phyloP scores from a whole-genome alignment of 1,140 invertebrate genomes.

The Halotydeus destructor region DNA sequence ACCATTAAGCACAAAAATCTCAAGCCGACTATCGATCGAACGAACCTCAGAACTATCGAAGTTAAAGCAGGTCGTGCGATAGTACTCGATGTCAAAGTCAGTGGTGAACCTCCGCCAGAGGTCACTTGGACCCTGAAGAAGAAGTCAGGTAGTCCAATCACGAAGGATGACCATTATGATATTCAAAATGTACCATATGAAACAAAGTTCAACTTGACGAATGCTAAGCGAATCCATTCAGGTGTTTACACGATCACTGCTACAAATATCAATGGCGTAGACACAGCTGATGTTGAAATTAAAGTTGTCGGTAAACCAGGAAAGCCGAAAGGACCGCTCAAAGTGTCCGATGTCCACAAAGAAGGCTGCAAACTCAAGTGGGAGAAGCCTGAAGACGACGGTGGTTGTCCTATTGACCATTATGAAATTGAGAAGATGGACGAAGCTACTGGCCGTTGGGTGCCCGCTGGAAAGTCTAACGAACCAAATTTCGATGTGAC shows the following conservation, averaged over 20 bases:
- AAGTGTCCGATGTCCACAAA: slow-evolving; percentile 62
- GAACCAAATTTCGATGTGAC: slow-evolving; percentile 67
- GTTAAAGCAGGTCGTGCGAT: slow-evolving; percentile 77
- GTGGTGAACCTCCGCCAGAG: slow-evolving; percentile 88
- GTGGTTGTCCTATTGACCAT: slow-evolving; percentile 77
- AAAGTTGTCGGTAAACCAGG: slow-evolving; percentile 29
- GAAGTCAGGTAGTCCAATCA: slow-evolving; percentile 22
- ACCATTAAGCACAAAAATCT: slow-evolving; percentile 49
- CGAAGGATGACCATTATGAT: slow-evolving; percentile 1
- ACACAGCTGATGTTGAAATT: slow-evolving; percentile 80
- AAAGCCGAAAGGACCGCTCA: slow-evolving; percentile 28
- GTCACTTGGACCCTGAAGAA: slow-evolving; percentile 60
- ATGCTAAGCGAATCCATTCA: slow-evolving; percentile 63
- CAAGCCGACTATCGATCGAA: slow-evolving; percentile 51
- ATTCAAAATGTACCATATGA: slow-evolving; percentile 47
- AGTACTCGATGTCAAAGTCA: slow-evolving; percentile 72
- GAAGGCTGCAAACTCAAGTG: slow-evolving; percentile 88
- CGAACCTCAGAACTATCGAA: slow-evolving; percentile 60
- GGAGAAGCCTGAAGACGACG: slow-evolving; percentile 81
- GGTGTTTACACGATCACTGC: slow-evolving; percentile 79
- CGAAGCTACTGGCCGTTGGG: slow-evolving; percentile 48
- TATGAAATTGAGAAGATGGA: slow-evolving; percentile 96
- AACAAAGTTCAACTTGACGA: slow-evolving; percentile 47
- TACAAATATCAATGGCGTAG: slow-evolving; percentile 65
- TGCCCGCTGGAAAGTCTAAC: slow-evolving; percentile 81